Evolutionary conservation across 1,140 invertebrate genomes (phyloP), one percentile per base, ranked within the genome.

Genomic region (Ostrea denselamellosa): DNA sequence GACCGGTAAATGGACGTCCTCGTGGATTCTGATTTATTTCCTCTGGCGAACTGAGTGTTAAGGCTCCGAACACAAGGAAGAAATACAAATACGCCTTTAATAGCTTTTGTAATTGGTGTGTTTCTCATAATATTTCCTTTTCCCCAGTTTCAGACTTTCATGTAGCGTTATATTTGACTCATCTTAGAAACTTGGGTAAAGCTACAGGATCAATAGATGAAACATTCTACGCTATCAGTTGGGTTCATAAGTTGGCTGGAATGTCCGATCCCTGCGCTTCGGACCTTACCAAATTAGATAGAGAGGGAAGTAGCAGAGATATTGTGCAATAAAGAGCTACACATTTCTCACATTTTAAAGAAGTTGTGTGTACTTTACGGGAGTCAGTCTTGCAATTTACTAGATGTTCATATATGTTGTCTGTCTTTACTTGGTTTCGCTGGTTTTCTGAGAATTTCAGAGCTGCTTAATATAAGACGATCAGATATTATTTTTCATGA

Each of bases 371-470:
- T n/a, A n/a, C n/a, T n/a, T 17, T 83, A 83, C 8, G 44, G 81
- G 19, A 83, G 22, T 17, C 5, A 83, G 44, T 2, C 34, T 19
- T 52, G 81, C 12, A 83, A 53, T 51, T 53, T 83, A 52, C 81
- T 14, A 52, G 52, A 83, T 22, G 17, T 83, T 51, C 83, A 83
- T 51, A 44, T 85, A 10, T 84, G 58, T 25, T 84, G 82, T 56
- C 77, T 85, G 83, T 71, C 34, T 54, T 77, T 88, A 56, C 62
- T 88, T 5, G 25, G 83, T 1, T 88, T 53, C 85, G 83, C 87
- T 56, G 65, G 65, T 28, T 71, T 71, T 28, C 22, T 71, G 12
- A 71, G 65, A 71, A 25, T 71, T 71, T 71, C 65, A 71, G 65
- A 71, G 22, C 22, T 25, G n/a, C 65, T 71, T 71, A 71, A 71